phyloP scores from a whole-genome alignment of 2,113 vertebrate species.

The Taurulus bubalis region DNA sequence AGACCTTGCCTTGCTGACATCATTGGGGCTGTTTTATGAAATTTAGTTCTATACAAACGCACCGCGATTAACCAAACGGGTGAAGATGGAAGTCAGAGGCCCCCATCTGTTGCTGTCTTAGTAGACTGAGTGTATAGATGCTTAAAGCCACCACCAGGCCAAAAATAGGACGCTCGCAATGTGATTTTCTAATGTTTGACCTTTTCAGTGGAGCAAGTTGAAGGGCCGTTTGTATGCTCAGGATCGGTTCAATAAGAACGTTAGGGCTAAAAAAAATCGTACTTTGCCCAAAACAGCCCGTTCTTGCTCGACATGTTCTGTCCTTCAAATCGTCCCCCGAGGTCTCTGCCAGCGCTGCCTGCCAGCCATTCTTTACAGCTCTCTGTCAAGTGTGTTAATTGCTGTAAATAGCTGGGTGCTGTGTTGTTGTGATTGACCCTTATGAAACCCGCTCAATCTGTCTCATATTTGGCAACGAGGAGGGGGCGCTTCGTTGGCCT shows the following conservation, averaged over 20 bases:
- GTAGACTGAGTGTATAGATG: not conserved
- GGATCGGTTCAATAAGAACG: slow-evolving; percentile 8
- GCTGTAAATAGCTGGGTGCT: slow-evolving; percentile 60
- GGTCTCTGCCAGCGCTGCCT: slow-evolving; percentile 23
- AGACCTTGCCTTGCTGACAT: not conserved
- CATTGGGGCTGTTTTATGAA: not conserved
- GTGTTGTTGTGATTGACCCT: slow-evolving; percentile 67
- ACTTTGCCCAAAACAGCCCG: slow-evolving; percentile 5
- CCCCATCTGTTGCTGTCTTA: slow-evolving; percentile 7
- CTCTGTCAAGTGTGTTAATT: slow-evolving; percentile 65
- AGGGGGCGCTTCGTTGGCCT: slow-evolving; percentile 25
- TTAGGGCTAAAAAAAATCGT: not conserved
- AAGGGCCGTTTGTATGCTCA: not conserved
- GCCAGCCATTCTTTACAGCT: slow-evolving; percentile 39
- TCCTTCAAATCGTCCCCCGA: not conserved
- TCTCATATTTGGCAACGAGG: slow-evolving; percentile 52
- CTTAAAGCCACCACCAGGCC: not conserved
- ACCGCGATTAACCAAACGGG: not conserved
- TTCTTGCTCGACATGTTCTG: slow-evolving; percentile 5
- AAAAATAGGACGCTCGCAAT: not conserved
- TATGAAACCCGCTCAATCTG: slow-evolving; percentile 56
- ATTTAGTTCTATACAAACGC: not conserved
- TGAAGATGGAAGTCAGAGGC: not conserved
- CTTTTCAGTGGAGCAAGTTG: not conserved
- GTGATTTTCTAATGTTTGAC: not conserved